phyloP scores from a whole-genome alignment of 2,797 vertebrate species.

The Falco cherrug region DNA sequence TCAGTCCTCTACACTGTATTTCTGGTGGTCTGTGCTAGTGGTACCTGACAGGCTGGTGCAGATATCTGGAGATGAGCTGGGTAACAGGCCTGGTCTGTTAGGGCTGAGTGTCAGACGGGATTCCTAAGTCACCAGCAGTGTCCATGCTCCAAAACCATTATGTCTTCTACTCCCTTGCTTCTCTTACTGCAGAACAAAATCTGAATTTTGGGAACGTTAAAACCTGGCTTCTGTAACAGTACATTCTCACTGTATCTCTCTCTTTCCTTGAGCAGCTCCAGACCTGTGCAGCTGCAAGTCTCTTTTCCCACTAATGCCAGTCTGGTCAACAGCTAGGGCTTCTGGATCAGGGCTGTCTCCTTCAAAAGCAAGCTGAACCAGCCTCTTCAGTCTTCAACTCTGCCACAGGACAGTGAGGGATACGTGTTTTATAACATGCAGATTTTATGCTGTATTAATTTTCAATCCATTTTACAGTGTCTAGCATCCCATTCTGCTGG shows the following conservation, averaged over 20 bases:
- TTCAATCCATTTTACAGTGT: not conserved
- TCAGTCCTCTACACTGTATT: not conserved
- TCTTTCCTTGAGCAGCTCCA: not conserved
- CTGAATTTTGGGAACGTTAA: not conserved
- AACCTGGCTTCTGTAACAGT: not conserved
- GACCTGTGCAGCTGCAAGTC: not conserved
- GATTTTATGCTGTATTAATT: not conserved
- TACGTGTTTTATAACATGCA: not conserved
- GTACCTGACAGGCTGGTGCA: not conserved
- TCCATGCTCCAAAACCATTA: fast-evolving
- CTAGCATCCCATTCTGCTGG: not conserved
- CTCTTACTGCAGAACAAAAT: not conserved
- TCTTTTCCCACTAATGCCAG: not conserved
- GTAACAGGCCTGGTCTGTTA: not conserved
- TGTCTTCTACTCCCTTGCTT: not conserved
- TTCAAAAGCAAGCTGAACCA: not conserved
- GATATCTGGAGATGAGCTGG: not conserved
- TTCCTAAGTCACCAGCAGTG: not conserved
- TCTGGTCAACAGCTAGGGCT: not conserved
- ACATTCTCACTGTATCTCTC: not conserved
- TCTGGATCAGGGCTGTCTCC: not conserved
- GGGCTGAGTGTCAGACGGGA: fast-evolving
- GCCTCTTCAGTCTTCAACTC: not conserved
- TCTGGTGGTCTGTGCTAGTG: not conserved
- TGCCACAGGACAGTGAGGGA: not conserved